These are phyloP conservation scores for Myotis brandtii DNA, from an alignment of 2,113 vertebrate species.

Conservation along the genomic window DNA sequence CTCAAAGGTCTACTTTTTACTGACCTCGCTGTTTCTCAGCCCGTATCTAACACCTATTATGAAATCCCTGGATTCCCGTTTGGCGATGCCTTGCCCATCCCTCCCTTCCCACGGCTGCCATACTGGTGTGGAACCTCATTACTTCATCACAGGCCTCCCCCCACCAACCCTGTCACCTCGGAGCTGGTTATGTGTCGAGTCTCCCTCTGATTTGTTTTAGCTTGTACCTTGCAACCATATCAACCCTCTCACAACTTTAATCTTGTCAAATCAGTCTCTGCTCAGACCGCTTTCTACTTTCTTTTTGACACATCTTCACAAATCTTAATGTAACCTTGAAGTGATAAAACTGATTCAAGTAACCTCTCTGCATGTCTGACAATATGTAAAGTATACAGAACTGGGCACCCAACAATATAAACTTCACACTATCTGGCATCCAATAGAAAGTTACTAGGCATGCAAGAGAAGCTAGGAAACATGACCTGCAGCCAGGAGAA, in stretches of 20 bases:
- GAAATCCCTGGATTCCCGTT: not conserved
- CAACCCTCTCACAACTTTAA: not conserved
- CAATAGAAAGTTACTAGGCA: not conserved
- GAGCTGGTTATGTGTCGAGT: not conserved
- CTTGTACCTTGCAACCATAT: not conserved
- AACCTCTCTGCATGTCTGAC: not conserved
- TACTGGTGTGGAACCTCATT: not conserved
- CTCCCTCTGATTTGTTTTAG: not conserved
- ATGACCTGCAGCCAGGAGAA: not conserved
- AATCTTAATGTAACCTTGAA: not conserved
- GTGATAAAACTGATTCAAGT: constrained; percentile 12
- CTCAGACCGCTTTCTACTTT: not conserved
- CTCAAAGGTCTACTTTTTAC: not conserved
- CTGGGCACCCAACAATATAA: not conserved
- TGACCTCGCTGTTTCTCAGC: not conserved
- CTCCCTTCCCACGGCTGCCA: not conserved
- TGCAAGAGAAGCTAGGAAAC: not conserved
- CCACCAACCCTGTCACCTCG: not conserved
- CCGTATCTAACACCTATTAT: not conserved
- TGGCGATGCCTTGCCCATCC: not conserved
- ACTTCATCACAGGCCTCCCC: not conserved
- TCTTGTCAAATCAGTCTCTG: not conserved
- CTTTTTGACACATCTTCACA: not conserved
- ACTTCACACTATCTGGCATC: not conserved
- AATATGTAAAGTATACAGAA: not conserved